phyloP scores from a whole-genome alignment of 2,797 vertebrate genomes.

The Enteromius argenteus region DNA sequence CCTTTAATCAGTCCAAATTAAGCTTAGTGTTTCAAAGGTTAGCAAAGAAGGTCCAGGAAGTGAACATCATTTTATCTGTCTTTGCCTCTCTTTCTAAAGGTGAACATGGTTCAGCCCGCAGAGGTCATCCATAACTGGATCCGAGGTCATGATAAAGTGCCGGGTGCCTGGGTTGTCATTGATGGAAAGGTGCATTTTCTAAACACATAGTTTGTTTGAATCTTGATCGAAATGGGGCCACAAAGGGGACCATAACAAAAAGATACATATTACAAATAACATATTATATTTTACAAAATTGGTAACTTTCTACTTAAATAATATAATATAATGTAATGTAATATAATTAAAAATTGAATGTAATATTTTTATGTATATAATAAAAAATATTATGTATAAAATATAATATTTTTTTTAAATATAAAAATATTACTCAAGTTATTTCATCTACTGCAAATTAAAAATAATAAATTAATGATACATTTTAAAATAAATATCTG shows the following conservation, averaged over 20 bases:
- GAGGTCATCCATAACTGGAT: constrained; percentile 94
- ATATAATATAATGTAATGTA: too few species aligned
- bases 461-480: too few species aligned
- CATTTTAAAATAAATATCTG: too few species aligned
- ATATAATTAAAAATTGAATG: too few species aligned
- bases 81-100: constrained; percentile 70
- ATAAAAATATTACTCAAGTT: too few species aligned
- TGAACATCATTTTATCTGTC: neutral
- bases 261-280: neutral
- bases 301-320: too few species aligned
- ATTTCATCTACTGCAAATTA: too few species aligned
- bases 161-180: constrained; percentile 90
- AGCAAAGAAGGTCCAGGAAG: neutral
- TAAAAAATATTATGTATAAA: too few species aligned
- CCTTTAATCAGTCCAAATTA: neutral
- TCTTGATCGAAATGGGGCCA: neutral
- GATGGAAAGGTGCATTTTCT: constrained; percentile 82
- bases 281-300: too few species aligned
- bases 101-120: constrained; percentile 87
- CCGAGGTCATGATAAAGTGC: constrained; percentile 96
- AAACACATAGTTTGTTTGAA: neutral
- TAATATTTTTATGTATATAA: too few species aligned
- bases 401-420: too few species aligned
- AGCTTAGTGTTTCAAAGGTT: neutral
- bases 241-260: neutral